Conservation (phyloP, 2,888 invertebrate species). For the Eilema depressum region DNA sequence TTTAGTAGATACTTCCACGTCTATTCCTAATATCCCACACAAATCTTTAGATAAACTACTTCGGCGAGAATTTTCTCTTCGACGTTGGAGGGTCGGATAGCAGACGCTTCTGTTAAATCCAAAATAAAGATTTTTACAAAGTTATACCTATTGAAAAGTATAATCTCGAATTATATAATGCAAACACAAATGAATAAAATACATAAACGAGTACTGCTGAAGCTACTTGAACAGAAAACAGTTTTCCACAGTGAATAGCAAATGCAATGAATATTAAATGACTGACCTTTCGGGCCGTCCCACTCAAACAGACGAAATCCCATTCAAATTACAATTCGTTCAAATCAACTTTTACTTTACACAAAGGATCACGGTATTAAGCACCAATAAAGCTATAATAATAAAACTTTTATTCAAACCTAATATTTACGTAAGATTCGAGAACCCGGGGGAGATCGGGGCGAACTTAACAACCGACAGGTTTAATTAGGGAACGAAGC, state of each 20-base stretch:
- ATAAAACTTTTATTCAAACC: constrained; percentile 79
- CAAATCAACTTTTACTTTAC: constrained; percentile 56
- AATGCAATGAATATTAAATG: constrained; percentile 50
- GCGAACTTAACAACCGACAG: constrained; percentile 77
- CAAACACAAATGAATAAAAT: constrained; percentile 3
- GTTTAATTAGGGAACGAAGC: constrained; percentile 82
- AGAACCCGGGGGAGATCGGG: constrained; percentile 59
- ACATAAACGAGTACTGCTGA: constrained; percentile 23
- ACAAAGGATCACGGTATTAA: constrained; percentile 59
- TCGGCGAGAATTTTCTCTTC: no score
- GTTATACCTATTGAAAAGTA: background rate
- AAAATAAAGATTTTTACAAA: no score
- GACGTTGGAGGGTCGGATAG: no score
- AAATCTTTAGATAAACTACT: background rate
- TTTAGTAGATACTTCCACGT: no score
- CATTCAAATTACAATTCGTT: constrained; percentile 53
- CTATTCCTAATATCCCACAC: no score
- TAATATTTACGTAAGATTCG: constrained; percentile 79
- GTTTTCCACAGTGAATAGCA: constrained; percentile 46
- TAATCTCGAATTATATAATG: background rate
- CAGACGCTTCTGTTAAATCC: no score
- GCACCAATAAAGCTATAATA: constrained; percentile 72
- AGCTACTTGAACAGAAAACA: constrained; percentile 33
- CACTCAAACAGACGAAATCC: constrained; percentile 25
- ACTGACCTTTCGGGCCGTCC: constrained; percentile 24